These are phyloP conservation scores for Ctenosaura bakeri DNA, from an alignment of 2,797 vertebrate genomes.

Conservation along the genomic window DNA sequence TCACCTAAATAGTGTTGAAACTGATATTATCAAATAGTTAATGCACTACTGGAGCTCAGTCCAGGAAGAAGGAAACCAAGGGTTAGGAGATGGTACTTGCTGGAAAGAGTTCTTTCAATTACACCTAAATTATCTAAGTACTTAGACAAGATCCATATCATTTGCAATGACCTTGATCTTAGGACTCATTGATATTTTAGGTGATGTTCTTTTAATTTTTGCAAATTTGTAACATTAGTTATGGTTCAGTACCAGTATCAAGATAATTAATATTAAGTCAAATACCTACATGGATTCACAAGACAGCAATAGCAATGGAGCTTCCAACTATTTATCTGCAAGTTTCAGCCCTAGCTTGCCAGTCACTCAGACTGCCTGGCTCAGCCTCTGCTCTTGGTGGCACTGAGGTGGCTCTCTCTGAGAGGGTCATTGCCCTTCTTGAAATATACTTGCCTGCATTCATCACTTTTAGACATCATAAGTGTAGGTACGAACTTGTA, in stretches of 20 bases:
- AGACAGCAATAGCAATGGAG: conserved; percentile 79
- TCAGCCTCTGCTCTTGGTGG: conserved; percentile 46
- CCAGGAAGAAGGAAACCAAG: conserved; percentile 42
- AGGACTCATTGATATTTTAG: conserved; percentile 83
- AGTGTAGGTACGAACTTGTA: neutral
- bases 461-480: neutral
- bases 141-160: conserved; percentile 74
- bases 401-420: conserved; percentile 15
- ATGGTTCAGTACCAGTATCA: conserved; percentile 86
- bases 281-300: conserved; percentile 82
- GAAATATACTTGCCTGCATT: conserved; percentile 20
- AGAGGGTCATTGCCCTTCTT: conserved; percentile 15
- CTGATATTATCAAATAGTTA: neutral
- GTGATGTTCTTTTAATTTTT: conserved; percentile 85
- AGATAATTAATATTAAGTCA: conserved; percentile 84
- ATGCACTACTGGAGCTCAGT: conserved; percentile 44
- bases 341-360: conserved; percentile 72
- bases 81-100: conserved; percentile 56
- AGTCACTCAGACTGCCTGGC: conserved; percentile 51
- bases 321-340: conserved; percentile 77
- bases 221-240: conserved; percentile 87
- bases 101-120: conserved; percentile 71
- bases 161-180: conserved; percentile 85
- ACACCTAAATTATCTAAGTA: conserved; percentile 74
- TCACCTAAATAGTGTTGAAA: neutral